These are phyloP conservation scores for Diabrotica virgifera DNA, from an alignment of 1,140 invertebrate genomes.

Conservation along the genomic window DNA sequence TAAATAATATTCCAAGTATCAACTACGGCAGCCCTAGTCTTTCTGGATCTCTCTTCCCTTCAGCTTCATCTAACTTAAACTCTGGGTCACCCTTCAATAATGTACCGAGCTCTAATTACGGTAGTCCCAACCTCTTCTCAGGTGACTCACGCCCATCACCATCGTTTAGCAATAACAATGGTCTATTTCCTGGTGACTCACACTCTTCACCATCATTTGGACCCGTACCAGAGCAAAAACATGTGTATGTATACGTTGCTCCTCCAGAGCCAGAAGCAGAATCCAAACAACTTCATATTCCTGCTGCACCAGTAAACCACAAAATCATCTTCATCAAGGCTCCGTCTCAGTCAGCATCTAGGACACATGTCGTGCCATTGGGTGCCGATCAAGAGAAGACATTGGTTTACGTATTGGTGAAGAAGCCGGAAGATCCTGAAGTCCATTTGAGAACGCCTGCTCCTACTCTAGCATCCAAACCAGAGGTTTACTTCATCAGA, in stretches of 20 bases:
- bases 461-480: conserved; percentile 78
- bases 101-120: too few species aligned
- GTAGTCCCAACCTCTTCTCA: too few species aligned
- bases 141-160: too few species aligned
- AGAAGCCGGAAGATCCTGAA: conserved; percentile 79
- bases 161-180: too few species aligned
- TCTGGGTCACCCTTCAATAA: too few species aligned
- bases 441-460: conserved; percentile 70
- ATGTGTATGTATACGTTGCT: conserved; percentile 67
- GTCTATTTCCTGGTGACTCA: too few species aligned
- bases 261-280: conserved; percentile 75
- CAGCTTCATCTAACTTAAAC: too few species aligned
- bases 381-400: conserved; percentile 82
- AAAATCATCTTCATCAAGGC: conserved; percentile 89
- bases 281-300: conserved; percentile 43
- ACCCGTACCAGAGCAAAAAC: conserved; percentile 53
- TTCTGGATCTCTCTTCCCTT: too few species aligned
- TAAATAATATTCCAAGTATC: too few species aligned
- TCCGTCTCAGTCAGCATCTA: conserved; percentile 70
- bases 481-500: conserved; percentile 86
- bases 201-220: too few species aligned
- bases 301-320: conserved; percentile 70
- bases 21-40: too few species aligned
- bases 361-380: conserved; percentile 57
- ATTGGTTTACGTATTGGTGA: conserved; percentile 84